Base-by-base conservation (phyloP, 2,113 vertebrate species). In the Ceratotherium simum region DNA sequence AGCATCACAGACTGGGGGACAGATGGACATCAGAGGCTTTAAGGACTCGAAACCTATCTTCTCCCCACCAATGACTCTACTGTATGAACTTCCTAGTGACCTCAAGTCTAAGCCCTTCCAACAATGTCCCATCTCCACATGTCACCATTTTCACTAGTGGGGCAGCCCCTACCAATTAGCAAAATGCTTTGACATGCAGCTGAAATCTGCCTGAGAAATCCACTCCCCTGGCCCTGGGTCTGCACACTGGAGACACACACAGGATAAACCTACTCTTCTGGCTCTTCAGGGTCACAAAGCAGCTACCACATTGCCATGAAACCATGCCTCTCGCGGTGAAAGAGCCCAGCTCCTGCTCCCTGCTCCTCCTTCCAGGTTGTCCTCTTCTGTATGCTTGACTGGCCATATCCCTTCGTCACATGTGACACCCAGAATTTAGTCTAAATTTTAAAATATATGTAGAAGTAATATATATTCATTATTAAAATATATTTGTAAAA, bases 221-320 rank as follows among this genome's bases (percentile, higher is more conserved):
- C 0, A 1, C 48, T 76, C 11, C 6, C 51, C n/a, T 4, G 18
- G n/a, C 10, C 8, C 73, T 62, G 11, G 12, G 6, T 60, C 79
- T 81, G 46, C 17, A 18, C 14, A 2, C 27, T 4, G 39, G 54
- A 60, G 56, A 51, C 14, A 29, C 56, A 69, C 25, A 2, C 1
- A 2, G 51, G 56, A 85, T 29, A 81, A n/a, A 72, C n/a, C 33
- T 29, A 8, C 16, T 29, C 3, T 18, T 51, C 31, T 29, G 42
- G 33, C 48, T 58, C 54, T 42, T 46, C 31, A 10, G 23, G 8
- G 27, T 75, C 54, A 7, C 14, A 5, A 33, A 48, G 39, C 9
- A 80, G 36, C 18, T 3, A 2, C 42, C 20, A 2, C 2, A 16
- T 73, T n/a, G 31, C 11, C 27, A 11, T 8, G 64, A 60, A 16